Evolutionary conservation across 2,113 vertebrate genomes (phyloP).

Genomic region (Corapipo altera): DNA sequence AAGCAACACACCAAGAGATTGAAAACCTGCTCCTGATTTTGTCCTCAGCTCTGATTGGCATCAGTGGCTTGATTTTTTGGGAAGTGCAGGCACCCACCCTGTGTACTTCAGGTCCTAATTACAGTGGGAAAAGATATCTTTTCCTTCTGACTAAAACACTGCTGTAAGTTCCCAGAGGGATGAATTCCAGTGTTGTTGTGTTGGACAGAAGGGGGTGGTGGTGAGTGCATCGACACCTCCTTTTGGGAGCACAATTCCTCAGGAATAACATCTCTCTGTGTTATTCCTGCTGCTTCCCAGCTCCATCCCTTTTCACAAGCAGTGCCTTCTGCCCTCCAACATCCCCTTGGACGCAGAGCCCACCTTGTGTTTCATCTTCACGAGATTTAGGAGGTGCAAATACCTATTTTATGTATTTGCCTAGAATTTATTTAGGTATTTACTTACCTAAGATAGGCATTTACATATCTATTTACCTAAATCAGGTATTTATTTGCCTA

Average conservation of each 20-base stretch:
- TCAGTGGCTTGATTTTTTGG: not conserved
- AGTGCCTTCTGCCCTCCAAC: not conserved
- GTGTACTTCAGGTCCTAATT: fast-evolving
- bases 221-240: fast-evolving
- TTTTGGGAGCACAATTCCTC: not conserved
- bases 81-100: not conserved
- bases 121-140: not conserved
- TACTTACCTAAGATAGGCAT: not conserved
- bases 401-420: not conserved
- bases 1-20: fast-evolving
- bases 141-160: not conserved
- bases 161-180: fast-evolving
- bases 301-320: not conserved
- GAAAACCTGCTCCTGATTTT: not conserved
- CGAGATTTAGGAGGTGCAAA: not conserved
- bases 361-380: not conserved
- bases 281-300: not conserved
- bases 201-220: too few relatives aligned
- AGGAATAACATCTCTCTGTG: fast-evolving
- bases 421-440: not conserved
- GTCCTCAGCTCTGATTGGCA: not conserved
- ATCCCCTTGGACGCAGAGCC: fast-evolving
- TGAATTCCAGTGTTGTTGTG: too few relatives aligned
- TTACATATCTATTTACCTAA: not conserved
- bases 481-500: not conserved